phyloP scores from a whole-genome alignment of 2,888 invertebrate genomes.

The Megastigmus dorsalis region DNA sequence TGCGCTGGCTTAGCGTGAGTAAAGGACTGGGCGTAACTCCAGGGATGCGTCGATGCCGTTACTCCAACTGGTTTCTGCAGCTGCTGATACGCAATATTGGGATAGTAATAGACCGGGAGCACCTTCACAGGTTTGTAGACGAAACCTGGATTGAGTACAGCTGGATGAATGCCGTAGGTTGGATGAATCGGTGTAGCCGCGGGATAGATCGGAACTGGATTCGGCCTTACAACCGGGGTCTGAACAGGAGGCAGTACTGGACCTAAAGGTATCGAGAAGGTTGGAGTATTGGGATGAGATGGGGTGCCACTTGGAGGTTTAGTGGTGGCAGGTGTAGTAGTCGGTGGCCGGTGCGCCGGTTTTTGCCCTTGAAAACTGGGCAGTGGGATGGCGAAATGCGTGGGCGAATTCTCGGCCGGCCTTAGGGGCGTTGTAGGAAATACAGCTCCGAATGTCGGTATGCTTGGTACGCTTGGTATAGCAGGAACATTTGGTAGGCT shows the following conservation, averaged over 20 bases:
- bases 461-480: no score
- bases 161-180: conserved; percentile 63
- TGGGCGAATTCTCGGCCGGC: conserved; percentile 62
- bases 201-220: conserved; percentile 55
- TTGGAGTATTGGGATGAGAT: conserved; percentile 52
- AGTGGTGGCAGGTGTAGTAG: conserved; percentile 1
- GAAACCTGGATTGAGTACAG: conserved; percentile 60
- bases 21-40: conserved; percentile 68
- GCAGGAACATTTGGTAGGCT: no score
- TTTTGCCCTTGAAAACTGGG: conserved; percentile 59
- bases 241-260: conserved; percentile 54
- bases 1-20: conserved; percentile 61
- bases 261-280: conserved; percentile 54
- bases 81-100: conserved; percentile 60
- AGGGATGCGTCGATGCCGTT: conserved; percentile 60
- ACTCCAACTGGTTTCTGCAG: conserved; percentile 59
- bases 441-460: conserved; percentile 60
- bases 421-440: conserved; percentile 9
- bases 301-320: conserved; percentile 20
- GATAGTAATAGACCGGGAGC: conserved; percentile 68
- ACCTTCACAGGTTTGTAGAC: conserved; percentile 68
- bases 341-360: conserved; percentile 51
- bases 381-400: conserved; percentile 68
- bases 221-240: conserved; percentile 56
- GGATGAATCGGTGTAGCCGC: conserved; percentile 60